Base-by-base conservation (phyloP, 1,140 invertebrate species). In the Macrobrachium rosenbergii region DNA sequence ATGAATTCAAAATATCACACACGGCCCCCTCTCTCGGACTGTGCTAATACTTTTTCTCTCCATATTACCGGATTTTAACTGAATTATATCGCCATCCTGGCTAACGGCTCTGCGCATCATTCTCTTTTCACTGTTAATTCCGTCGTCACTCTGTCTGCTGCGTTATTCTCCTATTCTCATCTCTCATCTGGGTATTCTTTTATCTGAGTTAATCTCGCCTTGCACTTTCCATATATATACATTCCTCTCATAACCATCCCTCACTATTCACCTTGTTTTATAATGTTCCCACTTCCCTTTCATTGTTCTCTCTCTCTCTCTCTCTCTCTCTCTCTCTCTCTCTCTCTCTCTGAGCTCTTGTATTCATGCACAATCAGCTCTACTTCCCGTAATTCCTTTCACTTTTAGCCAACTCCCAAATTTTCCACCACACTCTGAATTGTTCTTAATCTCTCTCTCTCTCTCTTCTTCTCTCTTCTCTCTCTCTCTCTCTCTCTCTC, bases 11-110 rank as follows among this genome's bases (percentile, higher is more conserved):
- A 37, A 45, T 76, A 76, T 28, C n/a, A 67, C 23, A 21, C 64
- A 67, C 72, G 21, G 21, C 72, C 28, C 37, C 72, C 58, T 79
- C 76, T 60, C 52, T 79, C 76, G n/a, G 16, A 21, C 78, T 58
- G n/a, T 62, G 11, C 60, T 63, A 21, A 62, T 63, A 37, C 37
- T 63, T 60, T 28, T 59, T 80, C 60, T 77, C 75, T 52, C 43
- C 52, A n/a, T 21, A 45, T 59, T 77, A 21, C 14, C 14, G 23
- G 62, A 19, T 60, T 17, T 21, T 28, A 64, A 28, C 62, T 63
- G 16, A 45, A 28, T 59, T 60, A n/a, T 60, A 45, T 37, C 79
- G 7, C 63, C 52, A 37, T 17, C 37, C 23, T 67, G 5, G 8
- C 63, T 45, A 45, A 37, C 14, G 17, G 0, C 43, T 58, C 43